Evolutionary conservation across 2,888 invertebrate species (phyloP).

Genomic region (Zaprionus bogoriensis): DNA sequence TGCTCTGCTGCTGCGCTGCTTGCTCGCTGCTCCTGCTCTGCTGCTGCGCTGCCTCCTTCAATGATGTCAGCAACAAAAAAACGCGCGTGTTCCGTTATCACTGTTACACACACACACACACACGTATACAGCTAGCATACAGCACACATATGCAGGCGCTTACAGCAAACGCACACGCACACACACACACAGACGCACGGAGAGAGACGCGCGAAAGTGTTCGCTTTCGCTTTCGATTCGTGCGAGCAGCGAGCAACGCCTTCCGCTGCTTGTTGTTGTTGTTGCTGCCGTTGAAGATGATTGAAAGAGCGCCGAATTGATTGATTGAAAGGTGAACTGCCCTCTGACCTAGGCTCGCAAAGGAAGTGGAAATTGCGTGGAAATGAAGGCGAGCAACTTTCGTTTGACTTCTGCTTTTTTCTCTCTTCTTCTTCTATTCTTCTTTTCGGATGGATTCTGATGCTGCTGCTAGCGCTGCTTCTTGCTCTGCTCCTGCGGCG

Average conservation of each 20-base stretch:
- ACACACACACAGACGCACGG: constrained; percentile 11
- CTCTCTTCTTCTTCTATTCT: constrained; percentile 4
- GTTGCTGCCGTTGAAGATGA: constrained; percentile 34
- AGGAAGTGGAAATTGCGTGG: neutral
- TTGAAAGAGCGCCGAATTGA: constrained; percentile 27
- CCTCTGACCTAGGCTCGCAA: constrained; percentile 25
- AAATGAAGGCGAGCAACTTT: neutral
- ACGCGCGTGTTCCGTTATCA: constrained; percentile 61
- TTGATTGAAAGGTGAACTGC: constrained; percentile 1
- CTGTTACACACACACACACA: constrained; percentile 16
- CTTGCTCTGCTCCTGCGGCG: constrained; percentile 24
- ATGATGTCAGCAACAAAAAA: constrained; percentile 57
- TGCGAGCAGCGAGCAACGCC: constrained; percentile 55
- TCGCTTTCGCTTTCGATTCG: constrained; percentile 51
- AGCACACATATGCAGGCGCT: no score
- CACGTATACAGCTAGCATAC: neutral
- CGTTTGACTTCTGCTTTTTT: constrained; percentile 22
- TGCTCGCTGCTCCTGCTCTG: neutral
- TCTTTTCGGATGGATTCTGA: constrained; percentile 29
- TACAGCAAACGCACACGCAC: constrained; percentile 5
- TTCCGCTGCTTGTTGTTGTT: constrained; percentile 39
- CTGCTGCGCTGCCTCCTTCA: constrained; percentile 5
- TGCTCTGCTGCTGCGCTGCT: neutral
- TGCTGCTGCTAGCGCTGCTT: constrained; percentile 22
- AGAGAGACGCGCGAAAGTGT: constrained; percentile 40